Conservation (phyloP, 2,797 vertebrate species). For the Spheniscus humboldti region DNA sequence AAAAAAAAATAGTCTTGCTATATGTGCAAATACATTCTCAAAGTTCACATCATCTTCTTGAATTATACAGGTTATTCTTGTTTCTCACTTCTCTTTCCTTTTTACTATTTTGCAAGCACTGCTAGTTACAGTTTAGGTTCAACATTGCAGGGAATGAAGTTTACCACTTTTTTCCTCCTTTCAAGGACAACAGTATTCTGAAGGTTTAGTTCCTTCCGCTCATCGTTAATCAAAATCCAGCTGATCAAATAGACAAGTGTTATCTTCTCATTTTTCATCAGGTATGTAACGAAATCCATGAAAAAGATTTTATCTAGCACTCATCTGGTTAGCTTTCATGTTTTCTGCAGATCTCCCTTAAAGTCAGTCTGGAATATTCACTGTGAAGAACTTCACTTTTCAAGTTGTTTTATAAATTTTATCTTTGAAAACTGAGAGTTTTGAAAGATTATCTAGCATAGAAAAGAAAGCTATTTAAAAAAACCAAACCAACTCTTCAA, state of each 20-base stretch:
- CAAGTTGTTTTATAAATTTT: neutral
- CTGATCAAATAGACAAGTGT: neutral
- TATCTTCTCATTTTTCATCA: neutral
- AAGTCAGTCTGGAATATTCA: neutral
- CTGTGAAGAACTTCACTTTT: neutral
- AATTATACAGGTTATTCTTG: neutral
- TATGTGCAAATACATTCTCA: neutral
- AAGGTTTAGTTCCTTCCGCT: neutral
- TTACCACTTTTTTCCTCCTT: neutral
- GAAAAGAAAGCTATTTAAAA: neutral
- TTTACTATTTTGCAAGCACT: neutral
- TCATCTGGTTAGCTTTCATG: neutral
- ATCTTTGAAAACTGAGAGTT: neutral
- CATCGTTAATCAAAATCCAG: neutral
- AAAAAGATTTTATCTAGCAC: neutral
- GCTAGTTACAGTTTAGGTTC: neutral
- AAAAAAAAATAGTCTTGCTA: accelerated
- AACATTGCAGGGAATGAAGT: neutral
- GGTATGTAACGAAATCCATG: neutral
- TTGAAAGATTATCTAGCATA: neutral
- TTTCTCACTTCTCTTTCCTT: neutral
- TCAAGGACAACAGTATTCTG: neutral
- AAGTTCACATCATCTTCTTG: neutral
- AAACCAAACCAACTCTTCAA: neutral
- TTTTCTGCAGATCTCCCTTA: neutral